Conservation (phyloP, 2,888 invertebrate genomes). For the Physocephala rufipes region DNA sequence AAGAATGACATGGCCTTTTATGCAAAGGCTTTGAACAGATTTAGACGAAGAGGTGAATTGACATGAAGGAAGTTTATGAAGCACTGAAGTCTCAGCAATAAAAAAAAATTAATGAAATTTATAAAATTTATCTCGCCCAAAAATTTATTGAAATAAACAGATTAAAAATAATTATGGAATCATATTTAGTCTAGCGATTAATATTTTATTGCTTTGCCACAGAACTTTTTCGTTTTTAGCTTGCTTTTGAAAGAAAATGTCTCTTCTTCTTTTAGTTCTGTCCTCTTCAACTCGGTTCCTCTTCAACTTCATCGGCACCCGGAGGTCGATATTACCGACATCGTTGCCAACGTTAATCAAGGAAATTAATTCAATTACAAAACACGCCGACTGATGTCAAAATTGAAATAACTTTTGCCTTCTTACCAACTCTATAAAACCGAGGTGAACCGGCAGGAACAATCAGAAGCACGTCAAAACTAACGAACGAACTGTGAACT, state of each 20-base stretch:
- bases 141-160: too few species aligned
- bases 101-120: too few species aligned
- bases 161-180: too few species aligned
- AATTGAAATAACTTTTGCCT: slow-evolving; percentile 19
- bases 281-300: slow-evolving; percentile 9
- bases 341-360: slow-evolving; percentile 36
- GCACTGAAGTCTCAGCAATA: too few species aligned
- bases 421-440: neutral
- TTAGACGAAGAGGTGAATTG: neutral
- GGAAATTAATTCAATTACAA: slow-evolving; percentile 41
- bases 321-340: neutral
- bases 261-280: too few species aligned
- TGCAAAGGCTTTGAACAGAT: neutral
- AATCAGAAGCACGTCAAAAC: neutral
- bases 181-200: neutral
- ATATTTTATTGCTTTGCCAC: neutral
- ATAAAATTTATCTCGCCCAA: too few species aligned
- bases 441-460: neutral
- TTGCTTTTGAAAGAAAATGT: neutral
- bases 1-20: neutral
- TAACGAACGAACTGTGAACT: neutral
- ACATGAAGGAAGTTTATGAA: neutral
- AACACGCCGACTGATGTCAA: slow-evolving; percentile 31
- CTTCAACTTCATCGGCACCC: neutral
- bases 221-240: neutral